Evolutionary conservation across 2,888 invertebrate species (phyloP).

Genomic region (Actias luna): DNA sequence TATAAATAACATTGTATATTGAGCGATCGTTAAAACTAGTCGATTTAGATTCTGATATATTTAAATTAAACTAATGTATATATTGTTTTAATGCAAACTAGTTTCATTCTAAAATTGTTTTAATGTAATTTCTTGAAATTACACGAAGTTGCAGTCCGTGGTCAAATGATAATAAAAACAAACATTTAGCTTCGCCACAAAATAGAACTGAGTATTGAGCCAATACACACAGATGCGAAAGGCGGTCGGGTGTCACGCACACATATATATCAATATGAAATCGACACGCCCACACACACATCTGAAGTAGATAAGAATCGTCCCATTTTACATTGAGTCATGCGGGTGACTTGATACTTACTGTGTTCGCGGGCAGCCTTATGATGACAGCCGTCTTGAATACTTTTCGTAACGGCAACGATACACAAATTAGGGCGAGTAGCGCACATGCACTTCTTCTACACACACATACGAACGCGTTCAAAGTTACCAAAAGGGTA

Average conservation of each 20-base stretch:
- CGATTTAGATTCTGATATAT: too few relatives aligned
- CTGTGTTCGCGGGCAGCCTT: constrained; percentile 80
- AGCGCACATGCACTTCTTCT: constrained; percentile 64
- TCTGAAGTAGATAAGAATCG: constrained; percentile 75
- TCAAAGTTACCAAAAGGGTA: constrained; percentile 39
- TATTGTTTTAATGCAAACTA: neutral
- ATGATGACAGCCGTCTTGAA: constrained; percentile 80
- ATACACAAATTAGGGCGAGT: constrained; percentile 61
- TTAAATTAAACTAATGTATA: too few relatives aligned
- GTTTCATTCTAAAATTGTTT: constrained; percentile 1
- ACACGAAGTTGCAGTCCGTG: constrained; percentile 57
- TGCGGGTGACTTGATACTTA: constrained; percentile 73
- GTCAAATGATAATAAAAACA: constrained; percentile 81
- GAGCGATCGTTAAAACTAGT: too few relatives aligned
- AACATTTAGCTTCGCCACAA: constrained; percentile 76
- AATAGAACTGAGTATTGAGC: constrained; percentile 80
- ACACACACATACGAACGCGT: constrained; percentile 29
- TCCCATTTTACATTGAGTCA: constrained; percentile 80
- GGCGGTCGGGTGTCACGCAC: constrained; percentile 74
- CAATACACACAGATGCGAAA: constrained; percentile 60
- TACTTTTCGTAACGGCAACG: constrained; percentile 62
- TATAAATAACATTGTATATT: neutral
- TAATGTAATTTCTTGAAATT: constrained; percentile 28
- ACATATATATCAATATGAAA: constrained; percentile 41
- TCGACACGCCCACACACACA: constrained; percentile 58